A percentile compares a stretch with the other conserved stretches of the same genome.
phyloP scores from a whole-genome alignment of 2,888 invertebrate genomes.

The Diarsia dahlii region DNA sequence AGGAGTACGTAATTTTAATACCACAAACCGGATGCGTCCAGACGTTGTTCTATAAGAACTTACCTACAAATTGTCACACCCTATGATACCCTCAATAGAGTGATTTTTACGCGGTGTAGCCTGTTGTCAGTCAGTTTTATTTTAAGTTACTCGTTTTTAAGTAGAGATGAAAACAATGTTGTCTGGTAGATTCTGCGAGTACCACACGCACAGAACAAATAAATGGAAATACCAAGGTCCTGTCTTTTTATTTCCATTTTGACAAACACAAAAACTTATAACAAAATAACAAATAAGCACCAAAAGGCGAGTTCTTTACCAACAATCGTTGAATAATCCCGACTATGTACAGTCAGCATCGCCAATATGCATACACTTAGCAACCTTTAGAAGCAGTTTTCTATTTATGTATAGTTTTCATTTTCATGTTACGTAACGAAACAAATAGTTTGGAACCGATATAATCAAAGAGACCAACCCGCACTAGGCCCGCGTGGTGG shows the following conservation, averaged over 20 bases:
- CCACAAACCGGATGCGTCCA: neutral
- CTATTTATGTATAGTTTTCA: no score
- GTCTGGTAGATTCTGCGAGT: neutral
- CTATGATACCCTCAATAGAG: neutral
- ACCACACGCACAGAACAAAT: neutral
- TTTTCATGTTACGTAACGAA: no score
- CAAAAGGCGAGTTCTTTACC: conserved; percentile 2
- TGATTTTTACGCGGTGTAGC: no score
- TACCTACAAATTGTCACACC: neutral
- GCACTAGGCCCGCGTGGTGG: no score
- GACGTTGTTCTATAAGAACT: neutral
- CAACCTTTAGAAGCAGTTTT: no score
- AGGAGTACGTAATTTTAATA: no score
- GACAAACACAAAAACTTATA: conserved; percentile 5
- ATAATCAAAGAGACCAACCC: no score
- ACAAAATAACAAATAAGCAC: conserved; percentile 25
- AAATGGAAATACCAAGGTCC: neutral
- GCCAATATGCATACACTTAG: no score
- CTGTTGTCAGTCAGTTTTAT: no score
- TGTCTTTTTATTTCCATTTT: neutral
- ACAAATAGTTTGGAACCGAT: no score
- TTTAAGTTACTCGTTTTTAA: neutral
- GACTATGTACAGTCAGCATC: neutral
- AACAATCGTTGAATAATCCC: conserved; percentile 21
- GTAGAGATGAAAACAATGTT: neutral